Percentiles rank a stretch among this genome's conserved stretches.
Conservation (phyloP, 2,113 vertebrate genomes). For the Hiodon tergisus region DNA sequence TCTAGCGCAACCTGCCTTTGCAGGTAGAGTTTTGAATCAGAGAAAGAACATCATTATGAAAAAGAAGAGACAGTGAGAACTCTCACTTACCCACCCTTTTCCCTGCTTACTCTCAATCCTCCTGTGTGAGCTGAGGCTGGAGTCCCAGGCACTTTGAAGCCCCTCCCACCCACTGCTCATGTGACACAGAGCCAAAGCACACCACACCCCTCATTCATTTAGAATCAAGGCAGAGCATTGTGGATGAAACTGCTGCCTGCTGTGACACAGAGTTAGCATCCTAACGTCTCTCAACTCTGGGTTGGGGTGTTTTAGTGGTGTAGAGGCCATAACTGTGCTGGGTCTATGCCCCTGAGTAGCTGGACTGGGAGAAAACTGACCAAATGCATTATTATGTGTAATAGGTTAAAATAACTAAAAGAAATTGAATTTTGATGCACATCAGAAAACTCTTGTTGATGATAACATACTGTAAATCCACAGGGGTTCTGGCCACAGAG, state of each 20-base stretch:
- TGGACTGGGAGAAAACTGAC: no score
- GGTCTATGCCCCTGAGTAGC: no score
- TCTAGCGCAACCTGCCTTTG: constrained; percentile 7
- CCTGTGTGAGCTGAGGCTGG: background rate
- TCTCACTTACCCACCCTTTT: background rate
- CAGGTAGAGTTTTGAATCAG: background rate
- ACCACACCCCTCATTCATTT: constrained; percentile 18
- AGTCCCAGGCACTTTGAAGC: background rate
- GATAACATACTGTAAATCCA: no score
- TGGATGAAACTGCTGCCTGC: constrained; percentile 3
- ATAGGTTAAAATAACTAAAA: no score
- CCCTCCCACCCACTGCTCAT: background rate
- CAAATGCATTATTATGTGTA: no score
- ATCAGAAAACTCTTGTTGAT: no score
- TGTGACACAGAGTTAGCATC: constrained; percentile 10
- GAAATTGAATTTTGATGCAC: no score
- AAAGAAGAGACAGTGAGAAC: background rate
- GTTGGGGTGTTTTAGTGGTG: background rate
- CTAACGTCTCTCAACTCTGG: background rate
- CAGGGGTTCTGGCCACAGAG: no score
- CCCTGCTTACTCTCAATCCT: background rate
- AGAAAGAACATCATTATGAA: background rate
- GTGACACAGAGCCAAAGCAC: constrained; percentile 9
- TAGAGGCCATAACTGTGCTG: no score
- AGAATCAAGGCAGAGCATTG: constrained; percentile 20